These are phyloP conservation scores for Glareola pratincola DNA, from an alignment of 2,113 vertebrate species.

Conservation along the genomic window DNA sequence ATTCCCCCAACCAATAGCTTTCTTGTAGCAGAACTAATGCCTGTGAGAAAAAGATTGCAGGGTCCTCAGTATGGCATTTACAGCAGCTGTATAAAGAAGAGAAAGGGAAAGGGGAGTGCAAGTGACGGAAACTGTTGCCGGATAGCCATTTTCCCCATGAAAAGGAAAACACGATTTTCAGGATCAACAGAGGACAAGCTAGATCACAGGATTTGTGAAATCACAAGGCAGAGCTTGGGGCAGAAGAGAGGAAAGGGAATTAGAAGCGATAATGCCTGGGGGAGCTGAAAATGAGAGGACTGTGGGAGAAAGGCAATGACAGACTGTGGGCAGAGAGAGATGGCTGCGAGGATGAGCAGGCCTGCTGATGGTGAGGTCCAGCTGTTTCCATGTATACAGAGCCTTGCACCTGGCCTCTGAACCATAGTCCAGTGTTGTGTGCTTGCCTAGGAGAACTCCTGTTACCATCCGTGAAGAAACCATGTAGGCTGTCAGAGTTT, in stretches of 20 bases:
- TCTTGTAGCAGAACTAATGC: slow-evolving; percentile 30
- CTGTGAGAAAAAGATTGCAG: neutral
- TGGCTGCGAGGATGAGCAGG: neutral
- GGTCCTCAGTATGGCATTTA: neutral
- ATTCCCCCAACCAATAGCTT: slow-evolving; percentile 2
- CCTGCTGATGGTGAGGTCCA: neutral
- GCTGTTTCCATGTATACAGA: neutral
- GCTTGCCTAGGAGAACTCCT: neutral
- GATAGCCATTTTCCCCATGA: neutral
- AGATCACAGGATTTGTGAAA: neutral
- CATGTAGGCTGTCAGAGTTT: neutral
- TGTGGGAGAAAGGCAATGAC: neutral
- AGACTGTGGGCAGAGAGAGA: neutral
- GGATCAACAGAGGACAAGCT: neutral
- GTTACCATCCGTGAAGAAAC: neutral
- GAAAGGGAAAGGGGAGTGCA: neutral
- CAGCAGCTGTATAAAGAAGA: neutral
- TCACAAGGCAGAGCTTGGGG: neutral
- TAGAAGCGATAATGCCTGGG: neutral
- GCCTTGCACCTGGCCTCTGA: neutral
- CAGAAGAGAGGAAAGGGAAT: neutral
- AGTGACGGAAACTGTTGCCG: neutral
- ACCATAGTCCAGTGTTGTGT: neutral
- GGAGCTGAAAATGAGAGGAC: neutral
- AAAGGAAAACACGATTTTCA: neutral